Evolutionary conservation across 2,113 vertebrate genomes (phyloP).

Genomic region (Rallus limicola): DNA sequence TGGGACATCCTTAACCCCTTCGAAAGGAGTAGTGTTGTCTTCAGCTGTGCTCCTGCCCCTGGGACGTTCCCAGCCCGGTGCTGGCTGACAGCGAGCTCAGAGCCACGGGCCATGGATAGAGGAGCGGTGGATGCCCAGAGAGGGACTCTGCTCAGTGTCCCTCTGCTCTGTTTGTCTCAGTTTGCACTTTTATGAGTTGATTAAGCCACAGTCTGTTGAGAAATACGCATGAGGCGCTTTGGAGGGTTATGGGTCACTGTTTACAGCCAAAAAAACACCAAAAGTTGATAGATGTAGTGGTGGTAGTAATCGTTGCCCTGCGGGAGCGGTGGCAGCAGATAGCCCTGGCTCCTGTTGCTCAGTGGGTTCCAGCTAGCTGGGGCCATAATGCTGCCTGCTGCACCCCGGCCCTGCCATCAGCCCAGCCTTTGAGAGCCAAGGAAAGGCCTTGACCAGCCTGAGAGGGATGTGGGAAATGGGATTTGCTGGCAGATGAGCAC

Average conservation of each 20-base stretch:
- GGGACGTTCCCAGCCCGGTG: not conserved
- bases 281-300: not conserved
- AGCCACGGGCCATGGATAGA: not conserved
- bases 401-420: not conserved
- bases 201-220: slow-evolving; percentile 47
- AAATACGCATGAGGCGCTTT: not conserved
- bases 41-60: not conserved
- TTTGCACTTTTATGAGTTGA: slow-evolving; percentile 71
- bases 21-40: not conserved
- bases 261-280: not conserved
- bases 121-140: not conserved
- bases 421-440: not conserved
- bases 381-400: not conserved
- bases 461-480: not conserved
- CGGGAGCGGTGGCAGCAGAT: not conserved
- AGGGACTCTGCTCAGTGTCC: slow-evolving; percentile 37
- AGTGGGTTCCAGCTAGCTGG: not conserved
- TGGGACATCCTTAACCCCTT: not conserved
- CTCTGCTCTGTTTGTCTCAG: slow-evolving; percentile 64
- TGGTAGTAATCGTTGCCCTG: slow-evolving; percentile 47
- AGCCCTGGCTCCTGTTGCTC: not conserved
- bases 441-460: slow-evolving; percentile 24
- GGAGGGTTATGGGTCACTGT: not conserved
- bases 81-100: not conserved
- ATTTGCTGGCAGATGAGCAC: slow-evolving; percentile 33